Evolutionary conservation across 2,113 vertebrate genomes (phyloP).

Genomic region (Hydrochoerus hydrochaeris): DNA sequence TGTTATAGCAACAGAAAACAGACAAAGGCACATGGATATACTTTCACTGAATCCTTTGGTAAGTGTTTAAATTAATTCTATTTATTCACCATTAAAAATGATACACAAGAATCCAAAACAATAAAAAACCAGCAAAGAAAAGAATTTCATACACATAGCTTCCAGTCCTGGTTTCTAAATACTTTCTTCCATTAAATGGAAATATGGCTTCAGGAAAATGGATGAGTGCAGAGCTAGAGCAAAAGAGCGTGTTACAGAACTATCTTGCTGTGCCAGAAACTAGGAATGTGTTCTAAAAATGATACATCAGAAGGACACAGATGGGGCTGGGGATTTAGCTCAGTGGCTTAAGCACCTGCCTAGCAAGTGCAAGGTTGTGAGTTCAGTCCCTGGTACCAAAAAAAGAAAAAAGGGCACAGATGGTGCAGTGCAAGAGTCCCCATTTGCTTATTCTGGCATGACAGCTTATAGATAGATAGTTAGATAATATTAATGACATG

Average conservation of each 20-base stretch:
- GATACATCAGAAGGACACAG: background rate
- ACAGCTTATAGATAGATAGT: background rate
- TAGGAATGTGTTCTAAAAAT: conserved; percentile 9
- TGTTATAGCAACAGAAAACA: background rate
- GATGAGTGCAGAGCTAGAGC: background rate
- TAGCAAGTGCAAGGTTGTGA: too few relatives aligned
- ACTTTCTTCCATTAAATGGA: background rate
- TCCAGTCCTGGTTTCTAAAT: background rate
- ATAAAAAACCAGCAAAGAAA: background rate
- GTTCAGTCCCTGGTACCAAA: too few relatives aligned
- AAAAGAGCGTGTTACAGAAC: background rate
- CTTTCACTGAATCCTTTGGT: background rate
- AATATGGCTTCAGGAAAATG: background rate
- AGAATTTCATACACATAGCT: background rate
- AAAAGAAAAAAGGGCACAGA: background rate
- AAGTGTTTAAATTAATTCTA: conserved; percentile 2
- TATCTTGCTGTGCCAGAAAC: background rate
- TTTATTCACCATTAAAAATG: conserved; percentile 19
- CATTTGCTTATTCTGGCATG: background rate
- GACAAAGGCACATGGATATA: background rate
- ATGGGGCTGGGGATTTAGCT: too few relatives aligned
- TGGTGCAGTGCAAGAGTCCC: background rate
- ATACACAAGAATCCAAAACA: background rate
- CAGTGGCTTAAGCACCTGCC: too few relatives aligned
- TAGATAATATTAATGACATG: background rate